phyloP scores from a whole-genome alignment of 2,888 invertebrate species.

The Scaptomyza flava region DNA sequence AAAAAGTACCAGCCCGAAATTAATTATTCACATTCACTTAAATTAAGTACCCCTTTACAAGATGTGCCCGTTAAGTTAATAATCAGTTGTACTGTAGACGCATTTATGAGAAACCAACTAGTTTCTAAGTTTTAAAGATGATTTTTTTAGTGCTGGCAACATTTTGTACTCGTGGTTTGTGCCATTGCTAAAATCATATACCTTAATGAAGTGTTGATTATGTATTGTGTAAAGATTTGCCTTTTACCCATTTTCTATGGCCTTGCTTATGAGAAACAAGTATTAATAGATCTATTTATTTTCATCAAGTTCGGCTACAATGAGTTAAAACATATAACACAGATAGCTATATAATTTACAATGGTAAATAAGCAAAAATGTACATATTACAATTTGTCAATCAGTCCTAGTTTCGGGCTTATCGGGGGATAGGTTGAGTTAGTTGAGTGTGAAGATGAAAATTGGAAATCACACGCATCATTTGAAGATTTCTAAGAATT shows the following conservation, averaged over 20 bases:
- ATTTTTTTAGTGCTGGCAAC: background rate
- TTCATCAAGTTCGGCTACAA: background rate
- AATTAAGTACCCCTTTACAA: too few species aligned
- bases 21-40: too few species aligned
- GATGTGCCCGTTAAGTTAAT: too few species aligned
- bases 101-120: too few species aligned
- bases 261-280: background rate
- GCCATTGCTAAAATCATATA: background rate
- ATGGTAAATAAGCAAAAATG: too few species aligned
- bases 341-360: too few species aligned
- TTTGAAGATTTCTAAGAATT: too few species aligned
- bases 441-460: background rate
- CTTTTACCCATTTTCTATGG: background rate
- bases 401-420: background rate
- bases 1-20: too few species aligned
- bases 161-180: background rate
- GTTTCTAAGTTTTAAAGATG: too few species aligned
- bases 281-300: background rate
- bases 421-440: slow-evolving; percentile 8
- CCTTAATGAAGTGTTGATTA: background rate
- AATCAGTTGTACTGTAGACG: too few species aligned
- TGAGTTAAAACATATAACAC: too few species aligned
- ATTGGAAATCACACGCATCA: slow-evolving; percentile 26
- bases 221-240: background rate
- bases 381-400: too few species aligned